Evolutionary conservation across 1,140 invertebrate genomes (phyloP).

Genomic region (Thalassaphorura encarpata): DNA sequence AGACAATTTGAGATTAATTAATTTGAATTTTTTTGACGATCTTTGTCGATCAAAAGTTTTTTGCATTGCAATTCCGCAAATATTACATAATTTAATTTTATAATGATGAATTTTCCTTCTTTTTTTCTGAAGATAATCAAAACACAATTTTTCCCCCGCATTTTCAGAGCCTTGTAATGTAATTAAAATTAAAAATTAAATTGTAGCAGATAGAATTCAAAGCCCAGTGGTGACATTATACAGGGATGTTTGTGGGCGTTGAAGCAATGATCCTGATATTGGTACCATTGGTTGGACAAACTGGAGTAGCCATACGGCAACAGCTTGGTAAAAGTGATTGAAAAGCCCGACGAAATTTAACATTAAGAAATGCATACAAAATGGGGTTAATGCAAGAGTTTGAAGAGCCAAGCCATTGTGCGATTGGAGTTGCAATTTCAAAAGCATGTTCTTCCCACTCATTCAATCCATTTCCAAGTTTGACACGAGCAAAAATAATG

Average conservation of each 20-base stretch:
- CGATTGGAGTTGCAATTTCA: slow-evolving; percentile 72
- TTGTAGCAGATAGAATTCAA: background rate
- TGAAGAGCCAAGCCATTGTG: slow-evolving; percentile 90
- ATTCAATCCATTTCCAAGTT: slow-evolving; percentile 55
- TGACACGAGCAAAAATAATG: slow-evolving; percentile 74
- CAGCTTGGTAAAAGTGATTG: slow-evolving; percentile 20
- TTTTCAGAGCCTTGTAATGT: no score
- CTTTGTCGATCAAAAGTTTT: no score
- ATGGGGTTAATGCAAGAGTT: slow-evolving; percentile 97
- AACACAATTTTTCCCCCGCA: no score
- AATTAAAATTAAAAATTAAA: no score
- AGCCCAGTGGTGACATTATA: slow-evolving; percentile 21
- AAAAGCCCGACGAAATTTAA: slow-evolving; percentile 29
- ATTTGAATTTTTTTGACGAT: no score
- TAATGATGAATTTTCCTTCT: no score
- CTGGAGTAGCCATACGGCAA: slow-evolving; percentile 8
- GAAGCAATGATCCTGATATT: slow-evolving; percentile 27
- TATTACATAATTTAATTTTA: no score
- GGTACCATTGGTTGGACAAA: slow-evolving; percentile 12
- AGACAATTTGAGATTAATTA: no score
- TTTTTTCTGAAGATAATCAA: no score
- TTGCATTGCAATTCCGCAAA: no score
- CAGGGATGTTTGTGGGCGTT: slow-evolving; percentile 18
- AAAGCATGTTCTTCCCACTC: slow-evolving; percentile 67
- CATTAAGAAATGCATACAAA: slow-evolving; percentile 41